Evolutionary conservation across 2,888 invertebrate genomes (phyloP), one percentile per base, ranked within the genome.

Genomic region (Protophormia terraenovae): DNA sequence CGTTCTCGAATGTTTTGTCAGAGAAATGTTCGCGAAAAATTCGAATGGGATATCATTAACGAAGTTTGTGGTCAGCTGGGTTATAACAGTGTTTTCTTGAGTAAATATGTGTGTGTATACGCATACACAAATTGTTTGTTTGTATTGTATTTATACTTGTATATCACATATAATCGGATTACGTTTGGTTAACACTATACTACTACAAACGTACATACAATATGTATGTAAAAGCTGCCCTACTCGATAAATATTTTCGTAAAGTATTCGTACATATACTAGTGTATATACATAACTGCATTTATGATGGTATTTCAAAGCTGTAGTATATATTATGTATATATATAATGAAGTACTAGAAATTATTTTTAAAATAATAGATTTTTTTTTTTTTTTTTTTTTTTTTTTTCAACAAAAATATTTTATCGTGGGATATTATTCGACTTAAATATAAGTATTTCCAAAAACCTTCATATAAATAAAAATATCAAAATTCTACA

Each of bases 161-260:
- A 58, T 55, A 29, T 55, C 6, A 24, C 10, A 27, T 53, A 53
- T 69, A 50, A 69, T 53, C 27, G 12, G 38, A 69, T 69, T 53
- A 53, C 19, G 35, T 35, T 53, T 53, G 22, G 53, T 24, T 53
- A 69, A 53, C 35, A 53, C 53, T n/a, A 55, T 14, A 27, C n/a
- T 14, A 27, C n/a, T 55, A n/a, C 2, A 6, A 10, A 50, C 2
- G 14, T 14, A 38, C 14, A 3, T 38, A 38, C 14, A 12, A 45
- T 16, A 41, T 41, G 41, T 5, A 41, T n/a, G 5, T 3, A 41
- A 14, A 41, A 14, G 41, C n/a, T 41, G n/a, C n/a, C 14, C n/a
- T 4, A 41, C 41, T 41, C n/a, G 41, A 41, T n/a, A 41, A n/a
- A 41, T 41, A 41, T 41, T 41, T 41, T 41, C 2, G 4, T n/a